A percentile compares a stretch with the other conserved stretches of the same genome.
Evolutionary conservation across 2,113 vertebrate genomes (phyloP).

Genomic region (Phrynocephalus versicolor): DNA sequence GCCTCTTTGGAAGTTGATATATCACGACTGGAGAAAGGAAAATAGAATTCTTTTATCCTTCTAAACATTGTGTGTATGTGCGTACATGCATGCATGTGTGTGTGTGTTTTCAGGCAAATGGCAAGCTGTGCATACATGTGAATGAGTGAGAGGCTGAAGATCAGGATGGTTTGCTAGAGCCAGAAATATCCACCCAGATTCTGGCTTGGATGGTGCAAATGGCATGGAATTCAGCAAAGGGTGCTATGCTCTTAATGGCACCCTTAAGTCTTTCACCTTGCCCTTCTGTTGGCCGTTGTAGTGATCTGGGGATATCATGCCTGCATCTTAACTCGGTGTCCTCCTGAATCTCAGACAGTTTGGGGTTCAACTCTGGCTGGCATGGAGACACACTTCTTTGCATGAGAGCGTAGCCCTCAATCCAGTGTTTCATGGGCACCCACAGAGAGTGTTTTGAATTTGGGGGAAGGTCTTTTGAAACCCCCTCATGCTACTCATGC

Average conservation of each 20-base stretch:
- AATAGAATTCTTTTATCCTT: not conserved
- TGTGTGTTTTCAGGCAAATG: too few species aligned
- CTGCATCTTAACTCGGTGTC: not conserved
- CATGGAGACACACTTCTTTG: too few species aligned
- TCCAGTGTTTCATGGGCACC: too few species aligned
- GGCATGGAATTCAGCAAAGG: not conserved
- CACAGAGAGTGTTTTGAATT: slow-evolving; percentile 20
- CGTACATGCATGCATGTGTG: not conserved
- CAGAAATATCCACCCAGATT: not conserved
- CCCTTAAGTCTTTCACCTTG: not conserved
- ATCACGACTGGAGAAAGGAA: not conserved
- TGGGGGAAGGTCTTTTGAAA: slow-evolving; percentile 1
- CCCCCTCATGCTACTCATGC: not conserved
- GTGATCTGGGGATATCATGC: not conserved
- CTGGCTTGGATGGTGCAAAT: not conserved
- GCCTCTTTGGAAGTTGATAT: not conserved
- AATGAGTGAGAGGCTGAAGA: too few species aligned
- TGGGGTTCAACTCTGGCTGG: not conserved
- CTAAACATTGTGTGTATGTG: not conserved
- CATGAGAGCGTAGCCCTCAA: too few species aligned
- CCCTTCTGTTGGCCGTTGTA: not conserved
- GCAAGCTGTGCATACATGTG: not conserved
- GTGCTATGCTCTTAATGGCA: not conserved
- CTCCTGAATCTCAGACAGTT: not conserved
- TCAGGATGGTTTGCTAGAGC: not conserved